Evolutionary conservation across 2,888 invertebrate species (phyloP), one percentile per base, ranked within the genome.

Genomic region (Xestia rhomboidea): DNA sequence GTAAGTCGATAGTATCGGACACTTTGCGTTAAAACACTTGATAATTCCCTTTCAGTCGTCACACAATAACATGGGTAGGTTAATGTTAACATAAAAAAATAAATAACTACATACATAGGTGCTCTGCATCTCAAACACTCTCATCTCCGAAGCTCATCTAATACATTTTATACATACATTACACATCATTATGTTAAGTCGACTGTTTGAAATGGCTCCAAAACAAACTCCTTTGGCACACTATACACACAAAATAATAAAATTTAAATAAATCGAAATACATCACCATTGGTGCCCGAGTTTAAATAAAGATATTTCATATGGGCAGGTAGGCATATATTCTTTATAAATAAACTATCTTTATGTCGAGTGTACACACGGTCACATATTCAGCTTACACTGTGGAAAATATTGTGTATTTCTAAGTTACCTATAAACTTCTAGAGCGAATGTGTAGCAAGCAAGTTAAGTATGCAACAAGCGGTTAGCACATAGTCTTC

Each of bases 211-310:
- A 86, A 88, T 85, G 87, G 87, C 87, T 84, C 78, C 88, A 87
- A 85, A 76, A 78, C 80, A 89, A 90, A 86, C 86, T 86, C 91
- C 77, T 93, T 93, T 94, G 93, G 93, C 93, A 93, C 92, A 87
- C 89, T 88, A 88, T 88, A 89, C 88, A 88, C 85, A 88, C 82
- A 85, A 90, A 80, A 84, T 86, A 90, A 89, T 73, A 85, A 76
- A 88, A 88, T 83, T 84, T 87, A 88, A 87, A 85, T 86, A 87
- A 87, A 86, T 80, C 78, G 81, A 91, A 90, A 91, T 90, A 89
- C 91, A 87, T 86, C 85, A 91, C 89, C 87, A 81, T 82, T 84
- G 86, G 90, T 90, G 90, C 89, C 83, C 73, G 76, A 84, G 81
- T 77, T 74, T 60, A 79, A 87, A 79, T 81, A 71, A 87, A 86